Conservation (phyloP, 30 jellyfish, hydroid and myxozoan genomes). For the Clytia hemisphaerica region DNA sequence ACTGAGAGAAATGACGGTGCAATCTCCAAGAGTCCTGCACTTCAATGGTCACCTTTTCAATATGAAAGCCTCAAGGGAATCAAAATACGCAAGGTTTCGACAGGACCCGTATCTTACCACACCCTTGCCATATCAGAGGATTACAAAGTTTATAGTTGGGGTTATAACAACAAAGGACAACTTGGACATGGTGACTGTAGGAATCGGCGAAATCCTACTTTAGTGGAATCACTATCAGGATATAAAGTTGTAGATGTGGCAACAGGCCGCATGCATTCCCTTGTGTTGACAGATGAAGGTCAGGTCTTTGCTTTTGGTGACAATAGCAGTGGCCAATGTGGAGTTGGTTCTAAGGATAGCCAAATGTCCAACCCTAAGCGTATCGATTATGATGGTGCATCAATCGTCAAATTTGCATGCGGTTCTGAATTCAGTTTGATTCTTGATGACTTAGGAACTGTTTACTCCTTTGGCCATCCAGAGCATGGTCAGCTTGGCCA, state of each 20-base stretch:
- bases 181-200: constrained; percentile 24
- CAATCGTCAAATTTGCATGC: constrained; percentile 27
- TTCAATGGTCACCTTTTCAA: constrained; percentile 30
- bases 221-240: constrained; percentile 15
- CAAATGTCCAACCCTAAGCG: constrained; percentile 17
- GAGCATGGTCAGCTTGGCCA: constrained; percentile 37
- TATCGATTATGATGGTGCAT: constrained; percentile 24
- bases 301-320: constrained; percentile 41
- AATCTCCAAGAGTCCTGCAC: not conserved
- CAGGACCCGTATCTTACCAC: constrained; percentile 40
- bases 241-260: constrained; percentile 21
- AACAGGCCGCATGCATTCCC: constrained; percentile 31
- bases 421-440: constrained; percentile 36
- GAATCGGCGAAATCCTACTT: constrained; percentile 19
- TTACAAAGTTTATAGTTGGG: constrained; percentile 29
- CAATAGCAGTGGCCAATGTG: constrained; percentile 37
- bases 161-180: constrained; percentile 33
- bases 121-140: constrained; percentile 19
- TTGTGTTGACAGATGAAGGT: constrained; percentile 27
- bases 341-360: constrained; percentile 29
- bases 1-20: constrained; percentile 18
- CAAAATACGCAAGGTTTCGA: constrained; percentile 7
- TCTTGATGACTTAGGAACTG: constrained; percentile 25
- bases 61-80: constrained; percentile 22
- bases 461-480: constrained; percentile 34